Percentiles rank a stretch among this genome's conserved stretches.
Evolutionary conservation across 2,113 vertebrate genomes (phyloP).

Genomic region (Sisor rabdophorus): DNA sequence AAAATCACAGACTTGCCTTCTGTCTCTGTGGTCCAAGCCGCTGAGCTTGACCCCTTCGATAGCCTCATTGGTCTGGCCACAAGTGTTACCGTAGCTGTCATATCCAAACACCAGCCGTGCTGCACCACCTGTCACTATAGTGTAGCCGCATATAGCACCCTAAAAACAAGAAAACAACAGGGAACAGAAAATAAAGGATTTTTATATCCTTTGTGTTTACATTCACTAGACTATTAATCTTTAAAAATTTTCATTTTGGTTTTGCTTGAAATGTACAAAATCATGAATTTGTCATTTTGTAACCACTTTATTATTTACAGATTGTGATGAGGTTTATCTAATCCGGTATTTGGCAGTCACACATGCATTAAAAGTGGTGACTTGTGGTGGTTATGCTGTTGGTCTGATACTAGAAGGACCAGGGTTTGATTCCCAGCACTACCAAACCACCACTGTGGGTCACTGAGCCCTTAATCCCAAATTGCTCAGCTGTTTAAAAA

Average conservation of each 20-base stretch:
- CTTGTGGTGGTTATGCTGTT: too few species aligned
- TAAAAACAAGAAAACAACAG: conserved; percentile 53
- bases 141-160: conserved; percentile 95
- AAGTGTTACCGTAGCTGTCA: conserved; percentile 98
- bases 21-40: conserved; percentile 87
- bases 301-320: background rate
- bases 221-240: background rate
- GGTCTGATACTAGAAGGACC: too few species aligned
- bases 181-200: background rate
- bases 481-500: too few species aligned
- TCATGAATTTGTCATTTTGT: background rate
- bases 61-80: conserved; percentile 85
- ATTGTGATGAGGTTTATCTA: background rate
- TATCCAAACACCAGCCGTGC: conserved; percentile 89
- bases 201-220: background rate
- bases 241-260: background rate
- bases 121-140: conserved; percentile 89
- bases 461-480: too few species aligned
- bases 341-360: too few species aligned
- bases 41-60: conserved; percentile 83
- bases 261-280: background rate
- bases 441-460: too few species aligned
- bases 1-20: conserved; percentile 77
- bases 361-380: too few species aligned
- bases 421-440: too few species aligned